phyloP scores from a whole-genome alignment of 2,797 vertebrate genomes.

The Pseudochaenichthys georgianus region DNA sequence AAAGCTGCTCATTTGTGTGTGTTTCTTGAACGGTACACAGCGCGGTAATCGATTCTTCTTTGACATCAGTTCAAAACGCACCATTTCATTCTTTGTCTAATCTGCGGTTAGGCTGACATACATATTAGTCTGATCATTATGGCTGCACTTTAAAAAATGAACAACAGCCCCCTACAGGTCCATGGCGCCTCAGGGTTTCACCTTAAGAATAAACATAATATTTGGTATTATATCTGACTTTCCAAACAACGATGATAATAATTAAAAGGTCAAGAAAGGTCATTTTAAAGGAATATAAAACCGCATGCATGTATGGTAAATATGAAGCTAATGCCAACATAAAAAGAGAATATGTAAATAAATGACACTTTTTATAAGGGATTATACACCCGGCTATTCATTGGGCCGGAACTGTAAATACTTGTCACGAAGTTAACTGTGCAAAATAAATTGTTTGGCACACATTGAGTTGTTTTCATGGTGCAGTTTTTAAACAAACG shows the following conservation, averaged over 20 bases:
- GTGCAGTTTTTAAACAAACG: background rate
- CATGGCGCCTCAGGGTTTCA: background rate
- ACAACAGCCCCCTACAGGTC: constrained; percentile 2
- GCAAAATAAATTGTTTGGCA: background rate
- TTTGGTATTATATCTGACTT: constrained; percentile 20
- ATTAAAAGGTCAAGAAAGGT: constrained; percentile 1
- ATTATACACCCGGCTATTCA: background rate
- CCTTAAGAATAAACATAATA: constrained; percentile 3
- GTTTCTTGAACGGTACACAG: constrained; percentile 49
- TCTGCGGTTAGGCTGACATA: constrained; percentile 50
- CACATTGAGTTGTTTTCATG: background rate
- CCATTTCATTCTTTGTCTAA: constrained; percentile 51
- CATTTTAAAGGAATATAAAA: background rate
- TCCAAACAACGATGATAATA: background rate
- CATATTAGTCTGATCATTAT: constrained; percentile 61
- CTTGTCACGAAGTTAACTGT: background rate
- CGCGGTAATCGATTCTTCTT: constrained; percentile 63
- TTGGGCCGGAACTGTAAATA: background rate
- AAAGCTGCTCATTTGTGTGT: constrained; percentile 72
- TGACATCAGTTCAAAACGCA: constrained; percentile 59
- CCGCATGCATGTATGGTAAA: background rate
- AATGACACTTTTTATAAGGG: background rate
- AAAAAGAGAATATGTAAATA: background rate
- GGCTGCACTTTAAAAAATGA: constrained; percentile 55
- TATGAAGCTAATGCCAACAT: background rate